phyloP scores from a whole-genome alignment of 2,113 vertebrate genomes.

The Ictalurus furcatus region DNA sequence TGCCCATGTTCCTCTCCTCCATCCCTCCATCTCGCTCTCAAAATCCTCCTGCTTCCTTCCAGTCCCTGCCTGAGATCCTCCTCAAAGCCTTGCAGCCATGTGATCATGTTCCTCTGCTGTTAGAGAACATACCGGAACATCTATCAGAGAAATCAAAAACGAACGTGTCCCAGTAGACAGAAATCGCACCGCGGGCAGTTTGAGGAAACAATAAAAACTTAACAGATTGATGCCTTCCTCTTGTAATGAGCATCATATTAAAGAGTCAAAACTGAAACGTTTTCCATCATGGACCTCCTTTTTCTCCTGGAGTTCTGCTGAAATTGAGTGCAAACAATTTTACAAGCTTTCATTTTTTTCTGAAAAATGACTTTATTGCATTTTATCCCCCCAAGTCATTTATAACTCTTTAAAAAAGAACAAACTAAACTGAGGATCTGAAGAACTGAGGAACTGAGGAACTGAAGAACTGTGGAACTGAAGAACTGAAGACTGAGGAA shows the following conservation, averaged over 20 bases:
- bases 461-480: background rate
- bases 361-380: background rate
- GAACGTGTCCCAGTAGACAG: background rate
- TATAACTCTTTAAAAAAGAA: background rate
- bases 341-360: background rate
- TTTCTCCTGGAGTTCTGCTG: background rate
- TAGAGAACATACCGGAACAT: background rate
- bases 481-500: too few species aligned
- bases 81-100: background rate
- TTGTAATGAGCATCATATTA: background rate
- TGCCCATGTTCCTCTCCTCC: background rate
- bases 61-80: slow-evolving; percentile 3
- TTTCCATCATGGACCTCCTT: background rate
- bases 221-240: background rate
- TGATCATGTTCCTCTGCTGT: background rate
- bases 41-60: slow-evolving; percentile 21
- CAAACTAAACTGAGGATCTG: background rate
- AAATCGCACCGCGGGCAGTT: background rate
- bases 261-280: background rate
- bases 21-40: slow-evolving; percentile 12
- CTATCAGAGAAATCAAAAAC: background rate
- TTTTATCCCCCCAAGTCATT: background rate
- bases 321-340: background rate
- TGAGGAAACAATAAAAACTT: background rate
- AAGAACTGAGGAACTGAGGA: background rate